Conservation (phyloP, 2,797 vertebrate species). For the Sardinella longiceps region DNA sequence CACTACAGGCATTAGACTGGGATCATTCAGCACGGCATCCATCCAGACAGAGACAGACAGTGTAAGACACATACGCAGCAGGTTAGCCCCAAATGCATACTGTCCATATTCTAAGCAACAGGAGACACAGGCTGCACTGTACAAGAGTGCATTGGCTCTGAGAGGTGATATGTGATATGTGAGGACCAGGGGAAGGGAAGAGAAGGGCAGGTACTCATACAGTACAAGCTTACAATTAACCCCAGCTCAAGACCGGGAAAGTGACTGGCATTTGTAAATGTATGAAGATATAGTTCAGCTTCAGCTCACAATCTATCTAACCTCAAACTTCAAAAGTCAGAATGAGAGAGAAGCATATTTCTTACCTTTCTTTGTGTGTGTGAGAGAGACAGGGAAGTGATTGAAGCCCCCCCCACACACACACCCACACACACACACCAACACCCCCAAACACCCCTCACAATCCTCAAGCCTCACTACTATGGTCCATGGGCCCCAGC, state of each 20-base stretch:
- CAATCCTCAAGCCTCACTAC: constrained; percentile 58
- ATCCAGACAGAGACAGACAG: background rate
- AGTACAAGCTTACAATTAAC: background rate
- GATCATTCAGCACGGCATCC: too few relatives aligned
- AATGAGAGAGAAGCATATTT: constrained; percentile 16
- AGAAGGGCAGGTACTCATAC: background rate
- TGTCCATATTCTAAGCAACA: background rate
- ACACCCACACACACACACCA: constrained; percentile 24
- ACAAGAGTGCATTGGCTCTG: background rate
- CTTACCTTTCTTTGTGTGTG: constrained; percentile 63
- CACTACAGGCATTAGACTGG: too few relatives aligned
- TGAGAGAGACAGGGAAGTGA: background rate
- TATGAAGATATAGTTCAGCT: background rate
- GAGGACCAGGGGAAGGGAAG: background rate
- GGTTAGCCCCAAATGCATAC: constrained; percentile 24
- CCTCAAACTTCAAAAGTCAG: background rate
- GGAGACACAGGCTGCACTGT: background rate
- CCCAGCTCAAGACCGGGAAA: background rate
- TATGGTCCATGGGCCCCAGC: constrained; percentile 55
- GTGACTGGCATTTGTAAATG: background rate
- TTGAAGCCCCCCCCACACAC: background rate
- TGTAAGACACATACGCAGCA: background rate
- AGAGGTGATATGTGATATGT: background rate
- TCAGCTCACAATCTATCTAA: background rate
- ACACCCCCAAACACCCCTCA: background rate